These are phyloP conservation scores for Sebastes matsubarae DNA, from an alignment of 2,797 vertebrate species.

Conservation along the genomic window DNA sequence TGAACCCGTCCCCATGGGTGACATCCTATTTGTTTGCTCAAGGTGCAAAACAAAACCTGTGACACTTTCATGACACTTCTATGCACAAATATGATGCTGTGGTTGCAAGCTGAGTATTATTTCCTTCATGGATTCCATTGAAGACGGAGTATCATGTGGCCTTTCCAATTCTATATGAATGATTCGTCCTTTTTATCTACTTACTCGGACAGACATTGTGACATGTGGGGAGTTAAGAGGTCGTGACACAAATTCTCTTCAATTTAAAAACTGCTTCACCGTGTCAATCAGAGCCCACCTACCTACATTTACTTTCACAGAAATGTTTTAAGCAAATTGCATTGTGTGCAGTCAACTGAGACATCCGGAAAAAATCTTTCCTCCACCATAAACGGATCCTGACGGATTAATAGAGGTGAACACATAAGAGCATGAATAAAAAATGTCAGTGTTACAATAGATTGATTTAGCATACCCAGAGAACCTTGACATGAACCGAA, in stretches of 20 bases:
- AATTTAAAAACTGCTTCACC: constrained; percentile 5
- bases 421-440: constrained; percentile 18
- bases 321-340: not conserved
- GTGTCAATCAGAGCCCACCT: constrained; percentile 11
- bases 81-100: not conserved
- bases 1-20: not conserved
- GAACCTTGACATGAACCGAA: constrained; percentile 20
- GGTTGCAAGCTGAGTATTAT: not conserved
- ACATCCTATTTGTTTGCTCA: constrained; percentile 26
- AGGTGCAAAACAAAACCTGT: constrained; percentile 29
- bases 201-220: not conserved
- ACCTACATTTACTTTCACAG: not conserved
- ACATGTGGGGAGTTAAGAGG: not conserved
- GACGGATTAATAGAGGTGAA: constrained; percentile 26
- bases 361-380: not conserved
- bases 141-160: not conserved
- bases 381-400: not conserved
- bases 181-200: constrained; percentile 4
- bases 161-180: not conserved
- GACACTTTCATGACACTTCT: constrained; percentile 6
- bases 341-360: not conserved
- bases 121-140: not conserved
- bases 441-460: constrained; percentile 25
- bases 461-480: constrained; percentile 34
- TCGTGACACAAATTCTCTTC: not conserved